These are phyloP conservation scores for Melinaea menophilus DNA, from an alignment of 2,888 invertebrate species.

Conservation along the genomic window DNA sequence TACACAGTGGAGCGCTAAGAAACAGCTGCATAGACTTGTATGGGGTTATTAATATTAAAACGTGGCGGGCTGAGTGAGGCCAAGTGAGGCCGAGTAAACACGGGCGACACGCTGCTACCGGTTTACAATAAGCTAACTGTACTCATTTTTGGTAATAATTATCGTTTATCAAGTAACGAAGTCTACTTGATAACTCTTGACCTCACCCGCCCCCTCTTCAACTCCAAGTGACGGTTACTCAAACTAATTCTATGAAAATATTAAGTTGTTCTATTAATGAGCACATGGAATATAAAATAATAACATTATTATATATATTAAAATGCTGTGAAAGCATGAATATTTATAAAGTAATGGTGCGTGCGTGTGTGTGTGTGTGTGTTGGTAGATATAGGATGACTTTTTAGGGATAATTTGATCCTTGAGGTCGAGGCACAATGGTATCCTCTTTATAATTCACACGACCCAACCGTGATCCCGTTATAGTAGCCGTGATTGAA, in stretches of 20 bases:
- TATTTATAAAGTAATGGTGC: neutral
- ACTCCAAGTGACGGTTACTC: neutral
- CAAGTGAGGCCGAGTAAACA: constrained; percentile 40
- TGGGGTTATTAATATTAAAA: constrained; percentile 72
- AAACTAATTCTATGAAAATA: neutral
- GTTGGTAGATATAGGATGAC: constrained; percentile 7
- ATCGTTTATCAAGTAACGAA: neutral
- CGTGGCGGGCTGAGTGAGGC: constrained; percentile 47
- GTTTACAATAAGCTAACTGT: neutral
- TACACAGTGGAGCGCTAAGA: constrained; percentile 35
- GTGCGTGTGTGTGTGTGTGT: constrained; percentile 3
- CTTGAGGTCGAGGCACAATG: constrained; percentile 13
- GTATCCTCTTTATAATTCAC: constrained; percentile 33
- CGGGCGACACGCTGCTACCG: constrained; percentile 37
- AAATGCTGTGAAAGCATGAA: neutral
- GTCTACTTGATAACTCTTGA: constrained; percentile 2
- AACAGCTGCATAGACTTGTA: constrained; percentile 57
- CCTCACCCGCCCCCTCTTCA: neutral
- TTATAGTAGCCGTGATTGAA: constrained; percentile 24
- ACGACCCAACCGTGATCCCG: constrained; percentile 16
- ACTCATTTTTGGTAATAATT: neutral
- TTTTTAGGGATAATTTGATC: constrained; percentile 20
- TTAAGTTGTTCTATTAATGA: neutral
- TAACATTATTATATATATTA: neutral
- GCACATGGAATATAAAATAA: neutral